Conservation (phyloP, 2,797 vertebrate genomes). For the Peromyscus eremicus region DNA sequence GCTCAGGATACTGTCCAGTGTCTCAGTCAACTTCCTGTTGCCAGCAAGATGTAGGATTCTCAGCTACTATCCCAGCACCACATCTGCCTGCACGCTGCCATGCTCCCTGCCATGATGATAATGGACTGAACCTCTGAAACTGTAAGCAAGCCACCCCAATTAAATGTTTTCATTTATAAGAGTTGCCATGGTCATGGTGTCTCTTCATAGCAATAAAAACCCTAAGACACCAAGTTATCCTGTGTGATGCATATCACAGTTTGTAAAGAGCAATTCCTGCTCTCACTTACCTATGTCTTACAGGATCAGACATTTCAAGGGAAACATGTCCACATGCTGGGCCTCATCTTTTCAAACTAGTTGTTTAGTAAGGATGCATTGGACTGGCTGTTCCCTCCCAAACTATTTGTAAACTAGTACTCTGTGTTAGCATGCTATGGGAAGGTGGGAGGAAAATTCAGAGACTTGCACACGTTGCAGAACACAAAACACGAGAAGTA, state of each 20-base stretch:
- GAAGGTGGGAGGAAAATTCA: slow-evolving; percentile 68
- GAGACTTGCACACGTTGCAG: slow-evolving; percentile 64
- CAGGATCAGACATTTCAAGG: slow-evolving; percentile 79
- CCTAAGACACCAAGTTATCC: slow-evolving; percentile 8
- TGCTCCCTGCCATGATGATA: background rate
- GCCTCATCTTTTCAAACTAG: slow-evolving; percentile 74
- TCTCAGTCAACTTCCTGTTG: background rate
- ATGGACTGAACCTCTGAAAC: background rate
- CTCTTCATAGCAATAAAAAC: background rate
- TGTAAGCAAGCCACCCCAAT: background rate
- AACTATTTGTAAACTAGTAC: slow-evolving; percentile 69
- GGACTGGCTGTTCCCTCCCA: slow-evolving; percentile 51
- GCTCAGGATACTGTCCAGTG: background rate
- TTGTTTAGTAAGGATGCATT: slow-evolving; percentile 60
- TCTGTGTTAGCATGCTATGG: background rate
- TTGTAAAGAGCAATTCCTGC: slow-evolving; percentile 50
- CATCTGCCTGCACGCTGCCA: background rate
- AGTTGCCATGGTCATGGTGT: background rate
- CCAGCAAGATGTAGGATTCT: background rate
- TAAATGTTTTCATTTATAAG: background rate
- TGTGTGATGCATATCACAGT: slow-evolving; percentile 62
- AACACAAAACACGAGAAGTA: slow-evolving; percentile 76
- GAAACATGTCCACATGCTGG: slow-evolving; percentile 44
- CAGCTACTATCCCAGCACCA: background rate
- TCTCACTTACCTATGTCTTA: slow-evolving; percentile 62